Evolutionary conservation across 2,888 invertebrate genomes (phyloP).

Genomic region (Rhyacophila evoluta): DNA sequence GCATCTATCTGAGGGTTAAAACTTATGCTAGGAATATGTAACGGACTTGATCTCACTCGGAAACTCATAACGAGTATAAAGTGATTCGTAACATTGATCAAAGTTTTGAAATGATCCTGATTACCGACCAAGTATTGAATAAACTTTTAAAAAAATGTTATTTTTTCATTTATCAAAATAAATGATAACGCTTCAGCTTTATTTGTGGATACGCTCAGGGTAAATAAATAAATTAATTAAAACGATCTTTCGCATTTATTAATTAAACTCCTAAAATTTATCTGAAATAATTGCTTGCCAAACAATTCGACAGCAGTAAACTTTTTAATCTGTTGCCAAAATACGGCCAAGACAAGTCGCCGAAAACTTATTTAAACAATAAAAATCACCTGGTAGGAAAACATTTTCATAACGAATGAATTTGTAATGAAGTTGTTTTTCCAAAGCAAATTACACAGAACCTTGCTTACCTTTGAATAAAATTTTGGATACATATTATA

Average conservation of each 20-base stretch:
- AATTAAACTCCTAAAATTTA: neutral
- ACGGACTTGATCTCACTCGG: neutral
- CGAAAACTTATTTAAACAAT: neutral
- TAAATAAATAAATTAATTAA: neutral
- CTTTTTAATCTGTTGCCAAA: neutral
- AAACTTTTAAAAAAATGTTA: too few species aligned
- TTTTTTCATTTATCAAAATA: too few species aligned
- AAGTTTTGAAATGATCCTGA: too few species aligned
- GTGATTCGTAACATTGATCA: too few species aligned
- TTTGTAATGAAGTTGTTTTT: neutral
- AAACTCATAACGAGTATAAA: neutral
- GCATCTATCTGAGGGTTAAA: constrained; percentile 44
- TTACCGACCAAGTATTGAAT: too few species aligned
- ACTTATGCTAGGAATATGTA: neutral
- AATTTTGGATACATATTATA: neutral
- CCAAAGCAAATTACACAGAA: neutral
- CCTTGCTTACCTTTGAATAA: neutral
- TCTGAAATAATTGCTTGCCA: neutral
- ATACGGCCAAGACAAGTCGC: neutral
- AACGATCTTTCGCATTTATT: neutral
- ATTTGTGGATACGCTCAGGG: neutral
- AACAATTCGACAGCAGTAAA: neutral
- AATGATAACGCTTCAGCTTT: too few species aligned
- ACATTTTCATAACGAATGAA: neutral
- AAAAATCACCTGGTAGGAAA: constrained; percentile 8